Percentiles rank a stretch among this genome's conserved stretches.
Evolutionary conservation across 2,888 invertebrate species (phyloP).

Genomic region (Anorthoa munda): DNA sequence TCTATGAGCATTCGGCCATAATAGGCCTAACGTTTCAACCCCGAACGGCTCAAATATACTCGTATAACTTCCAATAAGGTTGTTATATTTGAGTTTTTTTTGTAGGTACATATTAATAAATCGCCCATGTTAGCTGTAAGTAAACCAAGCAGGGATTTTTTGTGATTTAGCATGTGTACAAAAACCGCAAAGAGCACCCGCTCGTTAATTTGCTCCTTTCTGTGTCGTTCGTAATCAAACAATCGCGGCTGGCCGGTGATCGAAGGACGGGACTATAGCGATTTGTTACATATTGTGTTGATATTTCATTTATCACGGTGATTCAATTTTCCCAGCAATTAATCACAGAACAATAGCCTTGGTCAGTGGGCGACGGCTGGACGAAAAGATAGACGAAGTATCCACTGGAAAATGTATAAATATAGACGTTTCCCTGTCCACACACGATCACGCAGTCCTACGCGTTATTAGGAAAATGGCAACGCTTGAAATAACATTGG

Average conservation of each 20-base stretch:
- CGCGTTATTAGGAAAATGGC: slow-evolving; percentile 13
- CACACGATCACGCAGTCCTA: slow-evolving; percentile 1
- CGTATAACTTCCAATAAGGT: no score
- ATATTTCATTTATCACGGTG: slow-evolving; percentile 82
- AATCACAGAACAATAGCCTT: slow-evolving; percentile 79
- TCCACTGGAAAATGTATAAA: slow-evolving; percentile 39
- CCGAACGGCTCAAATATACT: no score
- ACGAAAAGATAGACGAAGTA: slow-evolving; percentile 43
- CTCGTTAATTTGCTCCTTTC: slow-evolving; percentile 65
- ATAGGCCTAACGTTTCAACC: no score
- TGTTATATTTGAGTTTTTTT: no score
- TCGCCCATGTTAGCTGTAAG: slow-evolving; percentile 27
- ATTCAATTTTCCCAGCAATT: slow-evolving; percentile 83
- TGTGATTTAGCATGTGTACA: slow-evolving; percentile 53
- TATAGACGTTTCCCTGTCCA: slow-evolving; percentile 20
- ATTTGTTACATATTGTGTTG: slow-evolving; percentile 82
- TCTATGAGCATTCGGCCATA: no score
- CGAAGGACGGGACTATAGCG: slow-evolving; percentile 71
- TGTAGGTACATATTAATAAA: slow-evolving; percentile 9
- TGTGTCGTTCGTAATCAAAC: slow-evolving; percentile 70
- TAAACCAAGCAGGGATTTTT: slow-evolving; percentile 37
- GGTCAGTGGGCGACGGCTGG: slow-evolving; percentile 66
- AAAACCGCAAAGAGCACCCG: slow-evolving; percentile 51
- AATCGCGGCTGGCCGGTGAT: slow-evolving; percentile 67
- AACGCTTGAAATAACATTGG: neutral